Base-by-base conservation (phyloP, 2,888 invertebrate species). In the Trileptium ribeirensis region DNA sequence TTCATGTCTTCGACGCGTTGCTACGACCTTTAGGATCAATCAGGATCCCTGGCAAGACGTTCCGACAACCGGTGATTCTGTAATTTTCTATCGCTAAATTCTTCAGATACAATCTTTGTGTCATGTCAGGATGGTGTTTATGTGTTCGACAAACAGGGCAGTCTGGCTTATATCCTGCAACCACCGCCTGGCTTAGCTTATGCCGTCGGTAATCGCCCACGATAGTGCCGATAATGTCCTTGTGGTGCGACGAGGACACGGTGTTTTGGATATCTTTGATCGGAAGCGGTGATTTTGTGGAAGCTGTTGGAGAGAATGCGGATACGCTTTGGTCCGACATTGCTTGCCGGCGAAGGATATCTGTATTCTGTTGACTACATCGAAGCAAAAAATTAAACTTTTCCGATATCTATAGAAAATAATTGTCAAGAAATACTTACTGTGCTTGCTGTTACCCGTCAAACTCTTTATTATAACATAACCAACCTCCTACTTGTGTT, bases 291-390 rank as follows among this genome's bases (percentile, higher is more conserved):
- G 3, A 3, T 51, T 79, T 70, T 31, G 29, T 38, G 1, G 67
- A 74, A 38, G 78, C 79, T 31, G 40, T 82, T 8, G 81, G 81
- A 24, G 40, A 64, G 1, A 34, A 3, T 38, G 24, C 34, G 24
- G 78, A 82, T 51, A 36, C 81, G 1, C 77, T 82, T 0, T 82
- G 82, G 82, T 82, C 82, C 33, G 82, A 82, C 36, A 36, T 82
- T 31, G 75, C 31, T n/a, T 1, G 78, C 78, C 29, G 81, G 74
- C n/a, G 77, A 75, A 15, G 78, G 79, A 3, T 64, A 81, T 40
- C 29, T 79, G 24, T 82, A 82, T 51, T 74, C 75, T 29, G 75
- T 82, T 36, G 82, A 82, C 67, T 82, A 82, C 67, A 81, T 82
- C 33, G 77, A 67, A 36, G 64, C 82, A 24, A 78, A 39, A 38